phyloP scores from a whole-genome alignment of 37 sponge, comb jelly and placozoan species.

The Beroe ovata region DNA sequence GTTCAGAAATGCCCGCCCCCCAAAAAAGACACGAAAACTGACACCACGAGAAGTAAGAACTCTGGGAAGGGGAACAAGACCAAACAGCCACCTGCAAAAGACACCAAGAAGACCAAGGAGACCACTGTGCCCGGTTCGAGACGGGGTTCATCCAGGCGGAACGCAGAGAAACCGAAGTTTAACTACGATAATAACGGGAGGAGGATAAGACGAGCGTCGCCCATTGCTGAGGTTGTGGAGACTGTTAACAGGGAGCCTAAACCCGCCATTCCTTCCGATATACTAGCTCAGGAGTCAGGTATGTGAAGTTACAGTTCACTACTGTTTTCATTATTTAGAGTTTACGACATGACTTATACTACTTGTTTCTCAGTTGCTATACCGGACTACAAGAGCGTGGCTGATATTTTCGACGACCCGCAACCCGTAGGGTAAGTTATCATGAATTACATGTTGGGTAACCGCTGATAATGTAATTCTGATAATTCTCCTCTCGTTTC shows the following conservation, averaged over 20 bases:
- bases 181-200: slow-evolving; percentile 38
- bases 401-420: slow-evolving; percentile 39
- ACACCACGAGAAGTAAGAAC: background rate
- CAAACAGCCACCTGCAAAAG: background rate
- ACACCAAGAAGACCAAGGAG: background rate
- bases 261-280: background rate
- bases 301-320: background rate
- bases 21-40: background rate
- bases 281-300: slow-evolving; percentile 36
- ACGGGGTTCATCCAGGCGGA: background rate
- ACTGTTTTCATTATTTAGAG: background rate
- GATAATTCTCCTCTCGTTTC: too few species aligned
- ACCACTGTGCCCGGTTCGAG: too few species aligned
- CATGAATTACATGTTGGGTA: too few species aligned
- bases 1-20: background rate
- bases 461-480: too few species aligned
- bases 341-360: background rate
- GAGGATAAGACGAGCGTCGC: slow-evolving; percentile 34
- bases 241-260: background rate
- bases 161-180: background rate
- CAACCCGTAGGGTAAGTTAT: background rate
- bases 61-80: background rate
- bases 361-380: background rate
- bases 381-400: background rate
- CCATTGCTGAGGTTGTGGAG: background rate